Base-by-base conservation (phyloP, 2,888 invertebrate species). In the Eupithecia vulgata region DNA sequence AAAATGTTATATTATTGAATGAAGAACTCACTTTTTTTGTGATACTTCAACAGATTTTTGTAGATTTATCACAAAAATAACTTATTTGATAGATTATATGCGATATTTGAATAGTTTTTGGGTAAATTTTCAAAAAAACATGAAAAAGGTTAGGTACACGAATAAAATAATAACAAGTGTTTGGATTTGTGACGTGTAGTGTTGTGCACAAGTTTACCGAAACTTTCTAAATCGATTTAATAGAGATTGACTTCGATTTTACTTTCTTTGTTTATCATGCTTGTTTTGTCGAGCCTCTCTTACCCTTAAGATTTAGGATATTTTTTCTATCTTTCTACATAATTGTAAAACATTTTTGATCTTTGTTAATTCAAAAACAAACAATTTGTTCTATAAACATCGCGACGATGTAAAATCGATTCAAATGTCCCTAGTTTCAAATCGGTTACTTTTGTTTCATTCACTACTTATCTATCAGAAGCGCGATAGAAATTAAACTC, bases 151-250 rank as follows among this genome's bases (percentile, higher is more conserved):
- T 91, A 85, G 67, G 84, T 83, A 82, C 81, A 82, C 87, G 84
- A 85, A 82, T 90, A 87, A 87, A 92, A 92, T 92, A 92, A 93
- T 92, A 93, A 92, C 91, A 93, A 91, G 88, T 89, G 87, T 84
- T 83, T 83, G 30, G 78, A 79, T 75, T 75, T 81, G 67, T 85
- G 65, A 40, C 65, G n/a, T 65, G 64, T 65, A 65, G 65, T 0
- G 65, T 15, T 65, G 65, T 35, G 6, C 34, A n/a, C 21, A 61
- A 5, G 5, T 10, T 1, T 17, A 21, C 12, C 21, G 10, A 52
- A n/a, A 21, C n/a, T 21, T 21, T 57, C 57, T 5, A 13, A 57
- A 21, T 57, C 57, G 57, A 57, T 57, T 57, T 5, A 13, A 12
- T 25, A 21, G 21, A 17, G 52, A 21, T 12, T 45, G 45, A 10